phyloP scores from a whole-genome alignment of 2,797 vertebrate species.

The Cirrhinus mrigala region DNA sequence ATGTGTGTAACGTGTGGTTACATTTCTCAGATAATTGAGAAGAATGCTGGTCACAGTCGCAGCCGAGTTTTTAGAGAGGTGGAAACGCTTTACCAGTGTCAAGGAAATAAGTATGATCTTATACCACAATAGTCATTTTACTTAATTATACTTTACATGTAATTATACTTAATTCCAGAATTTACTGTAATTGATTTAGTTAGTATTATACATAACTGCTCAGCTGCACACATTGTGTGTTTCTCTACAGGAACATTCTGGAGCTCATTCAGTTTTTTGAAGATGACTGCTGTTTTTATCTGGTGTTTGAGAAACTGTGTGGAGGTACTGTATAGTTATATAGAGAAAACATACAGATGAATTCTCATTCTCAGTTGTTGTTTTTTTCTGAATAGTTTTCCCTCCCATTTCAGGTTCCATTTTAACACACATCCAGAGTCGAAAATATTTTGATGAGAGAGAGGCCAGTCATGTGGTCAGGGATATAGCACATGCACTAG shows the following conservation, averaged over 20 bases:
- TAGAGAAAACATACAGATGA: background rate
- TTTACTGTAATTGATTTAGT: background rate
- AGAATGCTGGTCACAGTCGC: constrained; percentile 91
- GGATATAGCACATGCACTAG: constrained; percentile 91
- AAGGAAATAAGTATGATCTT: constrained; percentile 90
- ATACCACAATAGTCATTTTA: background rate
- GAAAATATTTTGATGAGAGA: constrained; percentile 93
- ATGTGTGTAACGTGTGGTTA: constrained; percentile 1
- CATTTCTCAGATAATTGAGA: constrained; percentile 90
- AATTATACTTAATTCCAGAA: background rate
- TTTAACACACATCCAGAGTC: constrained; percentile 92
- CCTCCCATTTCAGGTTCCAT: constrained; percentile 84
- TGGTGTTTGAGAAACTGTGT: constrained; percentile 96
- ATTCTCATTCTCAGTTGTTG: background rate
- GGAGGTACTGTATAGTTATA: constrained; percentile 83
- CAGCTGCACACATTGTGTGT: constrained; percentile 4
- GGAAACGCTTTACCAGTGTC: constrained; percentile 96
- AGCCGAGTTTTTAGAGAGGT: constrained; percentile 95
- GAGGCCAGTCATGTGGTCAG: constrained; percentile 94
- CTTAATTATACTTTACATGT: background rate
- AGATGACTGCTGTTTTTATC: constrained; percentile 91
- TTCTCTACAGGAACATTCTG: constrained; percentile 90
- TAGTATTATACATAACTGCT: constrained; percentile 38
- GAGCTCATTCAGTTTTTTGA: constrained; percentile 97
- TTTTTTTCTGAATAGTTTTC: background rate